Evolutionary conservation across 64 coral and sea anemone genomes (phyloP).

Genomic region (Anthopleura sola): DNA sequence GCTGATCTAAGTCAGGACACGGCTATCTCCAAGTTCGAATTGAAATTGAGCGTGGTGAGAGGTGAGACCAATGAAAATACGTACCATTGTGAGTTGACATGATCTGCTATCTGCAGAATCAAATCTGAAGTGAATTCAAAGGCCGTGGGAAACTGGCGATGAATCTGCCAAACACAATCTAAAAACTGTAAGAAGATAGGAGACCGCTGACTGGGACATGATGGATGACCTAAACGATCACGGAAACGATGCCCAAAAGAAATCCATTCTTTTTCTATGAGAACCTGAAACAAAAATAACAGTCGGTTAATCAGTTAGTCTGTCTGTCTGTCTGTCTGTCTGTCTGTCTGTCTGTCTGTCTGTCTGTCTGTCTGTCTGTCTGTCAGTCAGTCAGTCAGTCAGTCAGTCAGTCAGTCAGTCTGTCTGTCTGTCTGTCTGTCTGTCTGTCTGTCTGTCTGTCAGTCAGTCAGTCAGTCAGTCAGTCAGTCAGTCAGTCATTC

Average conservation of each 20-base stretch:
- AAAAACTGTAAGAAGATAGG: constrained; percentile 94
- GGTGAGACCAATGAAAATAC: not conserved
- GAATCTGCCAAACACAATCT: constrained; percentile 92
- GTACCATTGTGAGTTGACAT: constrained; percentile 91
- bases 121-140: constrained; percentile 88
- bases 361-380: not conserved
- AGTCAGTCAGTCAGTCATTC: too few relatives aligned
- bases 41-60: too few relatives aligned
- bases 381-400: not conserved
- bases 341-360: not conserved
- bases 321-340: too few relatives aligned
- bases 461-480: too few relatives aligned
- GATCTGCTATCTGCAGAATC: constrained; percentile 86
- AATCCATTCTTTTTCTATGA: constrained; percentile 98
- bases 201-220: constrained; percentile 85
- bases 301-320: too few relatives aligned
- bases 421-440: not conserved
- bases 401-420: too few relatives aligned
- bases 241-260: constrained; percentile 97
- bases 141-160: constrained; percentile 74
- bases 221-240: constrained; percentile 81
- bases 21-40: too few relatives aligned
- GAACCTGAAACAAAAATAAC: constrained; percentile 41
- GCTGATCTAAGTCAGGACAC: too few relatives aligned
- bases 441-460: not conserved